Base-by-base conservation (phyloP, 2,888 invertebrate genomes). In the Drosophila neotestacea region DNA sequence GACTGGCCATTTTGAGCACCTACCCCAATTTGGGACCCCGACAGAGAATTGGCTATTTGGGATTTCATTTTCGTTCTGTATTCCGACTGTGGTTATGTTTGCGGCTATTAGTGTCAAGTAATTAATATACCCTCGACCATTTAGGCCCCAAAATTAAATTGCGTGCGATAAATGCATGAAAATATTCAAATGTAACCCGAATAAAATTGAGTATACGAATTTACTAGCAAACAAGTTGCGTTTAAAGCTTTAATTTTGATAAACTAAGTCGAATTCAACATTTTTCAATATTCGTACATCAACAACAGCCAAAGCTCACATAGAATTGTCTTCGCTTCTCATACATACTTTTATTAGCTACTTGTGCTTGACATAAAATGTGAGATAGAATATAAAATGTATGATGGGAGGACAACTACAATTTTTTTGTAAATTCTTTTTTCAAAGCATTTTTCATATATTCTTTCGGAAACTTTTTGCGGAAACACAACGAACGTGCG, bases 101-200 rank as follows among this genome's bases (percentile, higher is more conserved):
- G 79, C 52, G 79, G 78, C 71, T 70, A 65, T 79, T 73, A 65
- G 65, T 50, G 67, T 77, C 70, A 58, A 79, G 79, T 70, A 77
- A 79, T 79, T 79, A 79, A 79, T 70, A 73, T 36, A 58, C 70
- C 28, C 48, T 51, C 38, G 60, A 51, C 56, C 56, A 60, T 38
- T 44, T 41, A 13, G 41, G n/a, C 47, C 46, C 46, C 41, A 5
- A 54, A 70, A 70, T 71, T 71, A 42, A 71, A 71, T 71, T 70
- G 56, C 51, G 48, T 68, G 70, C 36, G 58, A 50, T 10, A 59
- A 69, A 47, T 52, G 56, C 48, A 47, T 48, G 58, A 62, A 47
- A 59, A 52, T 65, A 52, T 65, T 70, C 34, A 55, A 61, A 65
- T 64, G 36, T 39, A 6, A 46, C 27, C 34, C 36, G 30, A 39